A percentile compares a stretch with the other conserved stretches of the same genome.
Evolutionary conservation across 1,140 invertebrate genomes (phyloP).

Genomic region (Mactra quadrangularis): DNA sequence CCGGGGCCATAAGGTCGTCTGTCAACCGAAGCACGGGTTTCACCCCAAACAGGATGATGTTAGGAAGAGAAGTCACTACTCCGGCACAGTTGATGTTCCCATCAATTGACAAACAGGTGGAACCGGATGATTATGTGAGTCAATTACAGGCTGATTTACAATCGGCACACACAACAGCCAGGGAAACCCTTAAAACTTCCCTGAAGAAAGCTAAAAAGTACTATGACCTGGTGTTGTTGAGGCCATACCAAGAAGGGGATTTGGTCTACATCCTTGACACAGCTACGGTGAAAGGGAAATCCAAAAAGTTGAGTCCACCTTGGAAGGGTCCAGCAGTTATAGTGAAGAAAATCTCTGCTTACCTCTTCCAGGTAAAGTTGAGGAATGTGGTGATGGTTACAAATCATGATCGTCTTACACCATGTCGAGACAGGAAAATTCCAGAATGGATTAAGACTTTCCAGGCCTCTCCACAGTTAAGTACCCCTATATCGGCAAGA

Average conservation of each 20-base stretch:
- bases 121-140: background rate
- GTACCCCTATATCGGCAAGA: no score
- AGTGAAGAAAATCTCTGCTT: background rate
- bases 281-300: no score
- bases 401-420: slow-evolving; percentile 22
- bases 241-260: background rate
- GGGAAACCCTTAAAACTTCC: background rate
- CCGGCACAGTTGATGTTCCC: slow-evolving; percentile 22
- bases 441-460: background rate
- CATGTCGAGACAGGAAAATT: background rate
- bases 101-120: no score
- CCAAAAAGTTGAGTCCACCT: background rate
- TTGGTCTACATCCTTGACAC: slow-evolving; percentile 24
- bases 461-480: background rate
- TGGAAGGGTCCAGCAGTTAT: slow-evolving; percentile 14
- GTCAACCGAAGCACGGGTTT: slow-evolving; percentile 53
- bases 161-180: background rate
- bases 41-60: slow-evolving; percentile 68
- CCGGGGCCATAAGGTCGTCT: slow-evolving; percentile 66
- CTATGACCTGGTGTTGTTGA: background rate
- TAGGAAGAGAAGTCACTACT: slow-evolving; percentile 53
- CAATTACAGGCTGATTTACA: background rate
- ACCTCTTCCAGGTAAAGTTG: slow-evolving; percentile 16
- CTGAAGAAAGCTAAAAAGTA: background rate
- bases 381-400: slow-evolving; percentile 6